A percentile compares a stretch with the other conserved stretches of the same genome.
Conservation (phyloP, 2,888 invertebrate genomes). For the Heliconius aoede region DNA sequence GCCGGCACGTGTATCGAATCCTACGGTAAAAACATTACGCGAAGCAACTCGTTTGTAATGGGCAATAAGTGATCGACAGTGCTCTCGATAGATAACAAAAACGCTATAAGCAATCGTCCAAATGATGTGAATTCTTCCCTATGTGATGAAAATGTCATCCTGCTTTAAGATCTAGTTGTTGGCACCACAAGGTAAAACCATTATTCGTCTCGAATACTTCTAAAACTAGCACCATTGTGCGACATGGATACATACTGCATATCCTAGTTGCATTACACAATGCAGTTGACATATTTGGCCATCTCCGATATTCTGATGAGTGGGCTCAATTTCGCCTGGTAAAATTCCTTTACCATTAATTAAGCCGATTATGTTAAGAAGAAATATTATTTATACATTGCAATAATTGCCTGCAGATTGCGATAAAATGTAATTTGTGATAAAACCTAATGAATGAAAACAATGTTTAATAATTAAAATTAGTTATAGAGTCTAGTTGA, state of each 20-base stretch:
- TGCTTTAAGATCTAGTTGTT: conserved; percentile 57
- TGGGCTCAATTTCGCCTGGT: conserved; percentile 21
- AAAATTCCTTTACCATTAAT: conserved; percentile 36
- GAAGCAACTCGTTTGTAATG: conserved; percentile 69
- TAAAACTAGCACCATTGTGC: conserved; percentile 70
- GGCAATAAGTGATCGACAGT: conserved; percentile 78
- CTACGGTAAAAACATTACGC: conserved; percentile 39
- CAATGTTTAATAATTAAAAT: conserved; percentile 20
- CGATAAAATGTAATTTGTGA: conserved; percentile 43
- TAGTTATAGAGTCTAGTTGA: not conserved
- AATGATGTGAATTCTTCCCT: conserved; percentile 65
- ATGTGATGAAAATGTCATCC: conserved; percentile 56
- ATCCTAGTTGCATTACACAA: conserved; percentile 44
- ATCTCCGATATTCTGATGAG: conserved; percentile 30
- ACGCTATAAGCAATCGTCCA: conserved; percentile 56
- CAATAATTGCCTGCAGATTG: conserved; percentile 43
- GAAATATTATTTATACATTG: conserved; percentile 44
- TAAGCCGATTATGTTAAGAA: conserved; percentile 36
- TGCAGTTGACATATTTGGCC: conserved; percentile 45
- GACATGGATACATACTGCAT: conserved; percentile 49
- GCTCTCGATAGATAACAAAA: conserved; percentile 67
- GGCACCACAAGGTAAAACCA: conserved; percentile 77
- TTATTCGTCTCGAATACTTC: conserved; percentile 72
- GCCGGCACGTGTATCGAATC: conserved; percentile 62
- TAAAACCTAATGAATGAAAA: conserved; percentile 46